These are phyloP conservation scores for Erpetoichthys calabaricus DNA, from an alignment of 2,797 vertebrate genomes.

Conservation along the genomic window DNA sequence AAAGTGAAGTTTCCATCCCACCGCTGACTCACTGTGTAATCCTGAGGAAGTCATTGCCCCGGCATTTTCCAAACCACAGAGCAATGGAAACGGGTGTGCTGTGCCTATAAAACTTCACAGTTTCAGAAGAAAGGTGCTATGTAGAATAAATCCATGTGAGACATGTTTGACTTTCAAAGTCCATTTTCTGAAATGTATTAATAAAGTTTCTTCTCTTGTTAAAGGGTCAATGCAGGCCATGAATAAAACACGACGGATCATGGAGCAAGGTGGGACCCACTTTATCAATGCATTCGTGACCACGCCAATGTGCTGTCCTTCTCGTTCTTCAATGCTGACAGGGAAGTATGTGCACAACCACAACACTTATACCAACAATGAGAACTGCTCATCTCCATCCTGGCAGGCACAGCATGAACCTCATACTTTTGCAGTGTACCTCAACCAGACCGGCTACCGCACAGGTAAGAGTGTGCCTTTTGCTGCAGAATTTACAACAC, in stretches of 20 bases:
- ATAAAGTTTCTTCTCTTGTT: slow-evolving; percentile 9
- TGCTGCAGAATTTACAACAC: too few relatives aligned
- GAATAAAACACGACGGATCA: slow-evolving; percentile 65
- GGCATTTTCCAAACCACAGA: too few relatives aligned
- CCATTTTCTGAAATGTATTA: neutral
- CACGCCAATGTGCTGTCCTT: slow-evolving; percentile 94
- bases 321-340: slow-evolving; percentile 85
- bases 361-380: slow-evolving; percentile 96
- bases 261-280: slow-evolving; percentile 76
- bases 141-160: too few relatives aligned
- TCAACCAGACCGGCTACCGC: slow-evolving; percentile 86
- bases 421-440: slow-evolving; percentile 76
- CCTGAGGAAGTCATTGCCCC: too few relatives aligned
- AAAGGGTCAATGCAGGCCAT: slow-evolving; percentile 77
- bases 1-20: too few relatives aligned
- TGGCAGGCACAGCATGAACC: slow-evolving; percentile 88
- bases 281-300: slow-evolving; percentile 94
- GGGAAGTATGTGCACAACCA: slow-evolving; percentile 96
- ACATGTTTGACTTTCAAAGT: too few relatives aligned
- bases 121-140: too few relatives aligned
- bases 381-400: slow-evolving; percentile 88
- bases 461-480: slow-evolving; percentile 54
- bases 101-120: too few relatives aligned
- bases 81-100: too few relatives aligned
- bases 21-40: too few relatives aligned